phyloP scores from a whole-genome alignment of 2,888 invertebrate species.

The Caradrina clavipalpis region DNA sequence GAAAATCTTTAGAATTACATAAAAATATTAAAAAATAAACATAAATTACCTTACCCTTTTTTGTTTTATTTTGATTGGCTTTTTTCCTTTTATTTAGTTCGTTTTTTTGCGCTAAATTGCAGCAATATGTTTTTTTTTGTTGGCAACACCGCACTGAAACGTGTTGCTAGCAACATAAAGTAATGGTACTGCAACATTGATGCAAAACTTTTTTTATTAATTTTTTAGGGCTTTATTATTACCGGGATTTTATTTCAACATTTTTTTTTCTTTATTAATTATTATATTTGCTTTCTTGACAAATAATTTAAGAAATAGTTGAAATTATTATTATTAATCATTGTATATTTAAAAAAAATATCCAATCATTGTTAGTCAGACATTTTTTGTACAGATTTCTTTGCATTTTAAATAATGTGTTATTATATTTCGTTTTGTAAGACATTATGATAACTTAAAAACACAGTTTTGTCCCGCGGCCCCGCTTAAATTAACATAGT shows the following conservation, averaged over 20 bases:
- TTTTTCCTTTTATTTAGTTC: slow-evolving; percentile 27
- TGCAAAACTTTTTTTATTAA: neutral
- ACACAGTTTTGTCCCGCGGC: slow-evolving; percentile 1
- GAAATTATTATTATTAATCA: neutral
- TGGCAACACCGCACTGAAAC: neutral
- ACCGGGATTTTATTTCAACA: no score
- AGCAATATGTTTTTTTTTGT: neutral
- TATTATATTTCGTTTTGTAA: neutral
- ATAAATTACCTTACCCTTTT: slow-evolving; percentile 46
- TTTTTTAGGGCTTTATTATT: neutral
- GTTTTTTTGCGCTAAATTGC: neutral
- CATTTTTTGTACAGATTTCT: no score
- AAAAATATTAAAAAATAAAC: slow-evolving; percentile 55
- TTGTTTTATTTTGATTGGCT: slow-evolving; percentile 62
- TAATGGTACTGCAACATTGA: no score
- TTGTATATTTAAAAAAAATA: no score
- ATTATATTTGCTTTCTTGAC: neutral
- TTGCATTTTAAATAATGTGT: no score
- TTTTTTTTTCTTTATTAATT: neutral
- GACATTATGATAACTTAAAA: neutral
- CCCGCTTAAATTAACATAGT: neutral
- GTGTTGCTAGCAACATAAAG: neutral
- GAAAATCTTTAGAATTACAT: slow-evolving; percentile 47
- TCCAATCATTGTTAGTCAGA: no score
- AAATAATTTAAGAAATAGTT: neutral